phyloP scores from a whole-genome alignment of 2,113 vertebrate species.

The Fukomys damarensis region DNA sequence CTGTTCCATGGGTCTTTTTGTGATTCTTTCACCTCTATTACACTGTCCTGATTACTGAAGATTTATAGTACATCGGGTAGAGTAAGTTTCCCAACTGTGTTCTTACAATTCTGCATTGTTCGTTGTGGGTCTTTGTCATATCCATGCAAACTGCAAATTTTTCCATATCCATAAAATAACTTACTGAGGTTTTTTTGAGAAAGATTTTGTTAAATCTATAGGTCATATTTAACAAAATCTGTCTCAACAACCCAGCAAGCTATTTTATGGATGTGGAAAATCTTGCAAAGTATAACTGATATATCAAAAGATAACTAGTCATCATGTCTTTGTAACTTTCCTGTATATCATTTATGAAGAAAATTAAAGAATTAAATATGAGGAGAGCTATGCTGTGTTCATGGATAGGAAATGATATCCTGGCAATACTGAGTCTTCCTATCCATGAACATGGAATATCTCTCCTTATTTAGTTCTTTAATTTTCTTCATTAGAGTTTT shows the following conservation, averaged over 20 bases:
- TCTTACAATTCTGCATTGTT: neutral
- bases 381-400: too few relatives aligned
- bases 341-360: too few relatives aligned
- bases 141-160: neutral
- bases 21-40: neutral
- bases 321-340: too few relatives aligned
- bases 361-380: too few relatives aligned
- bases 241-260: too few relatives aligned
- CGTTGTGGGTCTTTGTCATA: neutral
- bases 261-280: too few relatives aligned
- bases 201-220: neutral
- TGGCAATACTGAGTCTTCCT: neutral
- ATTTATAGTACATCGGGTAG: neutral
- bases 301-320: too few relatives aligned
- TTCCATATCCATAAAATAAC: neutral
- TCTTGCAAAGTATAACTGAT: too few relatives aligned
- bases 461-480: neutral
- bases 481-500: neutral
- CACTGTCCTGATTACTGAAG: neutral
- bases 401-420: neutral
- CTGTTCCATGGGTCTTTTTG: neutral
- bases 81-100: neutral
- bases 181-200: neutral
- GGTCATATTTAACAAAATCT: neutral
- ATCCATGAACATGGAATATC: neutral